phyloP scores from a whole-genome alignment of 92 coral and sea anemone genomes.

The Phenganax stokvisi region DNA sequence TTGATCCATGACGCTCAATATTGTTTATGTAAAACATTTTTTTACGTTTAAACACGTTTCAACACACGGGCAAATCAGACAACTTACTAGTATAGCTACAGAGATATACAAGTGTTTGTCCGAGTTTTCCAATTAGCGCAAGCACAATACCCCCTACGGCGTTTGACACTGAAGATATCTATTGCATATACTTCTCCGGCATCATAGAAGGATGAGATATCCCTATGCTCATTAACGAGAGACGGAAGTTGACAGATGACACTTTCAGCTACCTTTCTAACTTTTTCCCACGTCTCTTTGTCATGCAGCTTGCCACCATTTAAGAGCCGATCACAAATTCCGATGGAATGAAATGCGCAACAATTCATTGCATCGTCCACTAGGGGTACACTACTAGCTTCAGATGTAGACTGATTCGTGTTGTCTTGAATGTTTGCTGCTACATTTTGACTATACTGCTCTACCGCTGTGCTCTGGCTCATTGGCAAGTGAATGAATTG shows the following conservation, averaged over 20 bases:
- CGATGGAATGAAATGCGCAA: constrained; percentile 18
- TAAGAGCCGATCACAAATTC: constrained; percentile 40
- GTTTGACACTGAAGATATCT: no score
- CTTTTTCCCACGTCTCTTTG: constrained; percentile 16
- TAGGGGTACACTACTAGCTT: constrained; percentile 16
- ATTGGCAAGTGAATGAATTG: neutral
- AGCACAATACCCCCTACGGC: no score
- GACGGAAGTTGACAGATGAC: constrained; percentile 23
- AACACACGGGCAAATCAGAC: no score
- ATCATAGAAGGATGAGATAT: constrained; percentile 14
- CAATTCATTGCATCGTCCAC: constrained; percentile 43
- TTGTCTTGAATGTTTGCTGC: neutral
- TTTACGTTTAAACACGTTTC: no score
- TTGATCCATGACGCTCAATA: no score
- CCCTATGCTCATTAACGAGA: constrained; percentile 24
- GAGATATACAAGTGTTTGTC: no score
- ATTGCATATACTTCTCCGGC: constrained; percentile 11
- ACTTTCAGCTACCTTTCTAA: constrained; percentile 5
- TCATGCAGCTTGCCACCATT: neutral
- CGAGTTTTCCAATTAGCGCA: no score
- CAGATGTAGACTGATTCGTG: neutral
- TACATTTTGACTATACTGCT: neutral
- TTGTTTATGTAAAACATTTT: no score
- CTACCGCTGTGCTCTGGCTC: constrained; percentile 5
- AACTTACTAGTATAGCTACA: no score